Base-by-base conservation (phyloP, 2,113 vertebrate genomes). In the Lamprologus tigripictilis region DNA sequence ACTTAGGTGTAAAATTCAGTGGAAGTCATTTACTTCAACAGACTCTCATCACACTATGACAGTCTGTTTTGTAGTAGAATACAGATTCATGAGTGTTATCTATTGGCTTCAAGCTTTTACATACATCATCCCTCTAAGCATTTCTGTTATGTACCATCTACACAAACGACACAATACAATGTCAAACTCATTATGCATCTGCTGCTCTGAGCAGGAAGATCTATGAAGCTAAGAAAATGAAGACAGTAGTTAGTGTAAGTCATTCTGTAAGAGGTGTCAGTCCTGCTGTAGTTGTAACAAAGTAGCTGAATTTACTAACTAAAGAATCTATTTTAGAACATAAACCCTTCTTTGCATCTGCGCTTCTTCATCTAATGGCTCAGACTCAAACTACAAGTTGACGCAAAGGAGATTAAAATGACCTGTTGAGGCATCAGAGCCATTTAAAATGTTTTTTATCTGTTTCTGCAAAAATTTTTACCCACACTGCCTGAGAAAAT, bases 331-430 rank as follows among this genome's bases (percentile, higher is more conserved):
- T 49, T 26, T 76, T 49, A 12, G 23, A 49, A 8, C 10, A 49
- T n/a, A 31, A 31, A n/a, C 4, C 17, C 1, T 1, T 8, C 9
- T 19, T 19, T 8, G 17, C 2, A 1, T 57, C 31, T 80, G 2
- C 1, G 0, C 33, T 76, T 76, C 6, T 78, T 17, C 0, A 3
- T 11, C 71, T 49, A 78, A 78, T 49, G 42, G 16, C n/a, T 55
- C 51, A 51, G 1, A 57, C 79, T 66, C 7, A 21, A 42, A 23
- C 19, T 35, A 26, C 33, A 79, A 79, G 51, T 31, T 47, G 47
- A 40, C 45, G 35, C 28, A 21, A 12, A 68, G 4, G 17, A 80
- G 51, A 63, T 68, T 35, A 31, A 81, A 40, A 16, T 0, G 7
- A 88, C 8, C 45, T 37, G 23, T n/a, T 6, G 1, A 26, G 16